phyloP scores from a whole-genome alignment of 2,797 vertebrate species.

The Hozukius guyotensis region DNA sequence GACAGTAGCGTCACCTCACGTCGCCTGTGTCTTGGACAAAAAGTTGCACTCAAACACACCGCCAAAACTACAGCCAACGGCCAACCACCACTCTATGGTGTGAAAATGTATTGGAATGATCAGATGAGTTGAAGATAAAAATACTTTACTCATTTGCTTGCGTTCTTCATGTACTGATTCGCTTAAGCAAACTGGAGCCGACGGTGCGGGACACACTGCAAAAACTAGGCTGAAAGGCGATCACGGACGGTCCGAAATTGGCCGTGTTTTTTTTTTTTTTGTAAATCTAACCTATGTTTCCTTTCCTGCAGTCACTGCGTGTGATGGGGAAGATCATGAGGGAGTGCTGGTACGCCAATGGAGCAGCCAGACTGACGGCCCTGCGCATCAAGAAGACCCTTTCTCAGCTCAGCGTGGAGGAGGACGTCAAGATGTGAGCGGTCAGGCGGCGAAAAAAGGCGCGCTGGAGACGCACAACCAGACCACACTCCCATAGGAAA shows the following conservation, averaged over 20 bases:
- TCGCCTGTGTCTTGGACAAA: too few relatives aligned
- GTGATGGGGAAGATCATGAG: constrained; percentile 99
- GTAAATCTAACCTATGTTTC: not conserved
- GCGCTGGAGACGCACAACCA: constrained; percentile 62
- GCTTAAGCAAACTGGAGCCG: too few relatives aligned
- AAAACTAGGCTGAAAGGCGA: too few relatives aligned
- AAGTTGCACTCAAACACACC: too few relatives aligned
- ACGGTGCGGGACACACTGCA: too few relatives aligned
- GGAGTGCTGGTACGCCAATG: constrained; percentile 98
- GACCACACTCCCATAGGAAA: constrained; percentile 63
- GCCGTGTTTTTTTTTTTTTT: not conserved
- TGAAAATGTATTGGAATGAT: too few relatives aligned
- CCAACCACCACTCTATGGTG: too few relatives aligned
- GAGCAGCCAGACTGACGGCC: constrained; percentile 93
- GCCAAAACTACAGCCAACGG: too few relatives aligned
- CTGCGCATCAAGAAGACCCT: constrained; percentile 99
- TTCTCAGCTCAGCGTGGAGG: constrained; percentile 97
- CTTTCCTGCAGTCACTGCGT: constrained; percentile 87
- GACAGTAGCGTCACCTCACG: too few relatives aligned
- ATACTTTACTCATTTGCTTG: too few relatives aligned
- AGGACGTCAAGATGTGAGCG: constrained; percentile 95
- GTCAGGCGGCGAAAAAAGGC: constrained; percentile 7
- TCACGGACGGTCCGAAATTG: accelerated
- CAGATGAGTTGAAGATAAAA: too few relatives aligned
- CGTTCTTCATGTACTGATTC: too few relatives aligned